Evolutionary conservation across 2,888 invertebrate genomes (phyloP), one percentile per base, ranked within the genome.

Genomic region (Leptarthrus brevirostris): DNA sequence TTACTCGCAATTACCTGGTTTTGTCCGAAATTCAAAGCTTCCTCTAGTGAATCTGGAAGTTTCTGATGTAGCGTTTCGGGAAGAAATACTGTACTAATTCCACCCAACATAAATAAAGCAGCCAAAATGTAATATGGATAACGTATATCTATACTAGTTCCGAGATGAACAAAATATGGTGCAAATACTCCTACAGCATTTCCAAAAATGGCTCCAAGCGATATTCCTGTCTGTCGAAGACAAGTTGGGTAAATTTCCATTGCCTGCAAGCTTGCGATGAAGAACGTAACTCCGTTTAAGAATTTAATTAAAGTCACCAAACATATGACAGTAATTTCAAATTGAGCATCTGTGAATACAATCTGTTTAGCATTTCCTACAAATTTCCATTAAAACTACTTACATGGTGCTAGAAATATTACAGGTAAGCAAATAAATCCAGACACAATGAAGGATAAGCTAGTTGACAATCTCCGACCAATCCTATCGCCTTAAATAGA

Each of bases 221-320:
- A 88, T 77, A 89, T 87, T 66, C 91, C 91, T 5, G 90, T 88
- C 79, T 90, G 90, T 20, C 91, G 84, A 34, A 91, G 83, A 78
- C 89, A 89, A 0, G 91, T 91, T 12, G 91, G 91, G 81, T 90
- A 91, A 18, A 90, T 85, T 82, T 91, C 91, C 81, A 91, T 87
- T 73, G 88, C 87, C 76, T 90, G 88, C 70, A 91, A 83, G 79
- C 87, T 88, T 24, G 87, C 87, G 16, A 88, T 85, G 78, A 89
- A 89, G 80, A 88, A 90, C 4, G 88, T 85, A 22, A 89, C 80
- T 2, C 88, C 88, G 72, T 88, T 85, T 22, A 86, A 83, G 77
- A 89, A 85, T 80, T 89, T 88, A 74, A 87, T 86, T 26, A 86
- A 81, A 26, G 87, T 82, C 8, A 86, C 83, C 56, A 88, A 78